Conservation (phyloP, 2,888 invertebrate genomes). For the Nemoura dubitans region DNA sequence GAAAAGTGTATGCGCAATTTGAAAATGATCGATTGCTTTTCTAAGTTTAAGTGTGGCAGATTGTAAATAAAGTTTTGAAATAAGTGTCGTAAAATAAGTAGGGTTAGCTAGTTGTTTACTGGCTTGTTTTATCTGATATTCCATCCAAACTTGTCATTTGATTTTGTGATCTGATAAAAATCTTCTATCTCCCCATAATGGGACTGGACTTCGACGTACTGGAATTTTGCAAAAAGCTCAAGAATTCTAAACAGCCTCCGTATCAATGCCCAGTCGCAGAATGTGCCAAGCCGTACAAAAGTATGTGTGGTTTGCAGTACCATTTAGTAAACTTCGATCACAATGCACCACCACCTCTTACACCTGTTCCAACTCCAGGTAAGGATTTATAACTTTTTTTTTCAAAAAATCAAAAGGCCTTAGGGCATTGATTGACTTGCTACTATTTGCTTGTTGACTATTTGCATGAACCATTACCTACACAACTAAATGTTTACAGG, state of each 20-base stretch:
- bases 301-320: conserved; percentile 85
- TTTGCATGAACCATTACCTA: too few species aligned
- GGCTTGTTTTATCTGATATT: not conserved
- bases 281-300: conserved; percentile 87
- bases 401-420: too few species aligned
- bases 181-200: conserved; percentile 63
- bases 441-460: too few species aligned
- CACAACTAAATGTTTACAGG: conserved; percentile 54
- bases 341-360: conserved; percentile 75
- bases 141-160: not conserved
- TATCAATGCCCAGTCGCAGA: conserved; percentile 87
- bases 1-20: too few species aligned
- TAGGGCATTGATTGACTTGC: too few species aligned
- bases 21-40: too few species aligned
- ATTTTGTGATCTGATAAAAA: too few species aligned
- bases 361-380: conserved; percentile 67
- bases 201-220: conserved; percentile 87
- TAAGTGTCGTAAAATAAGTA: not conserved
- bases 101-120: conserved; percentile 22
- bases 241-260: conserved; percentile 82
- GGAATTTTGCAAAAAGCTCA: conserved; percentile 84
- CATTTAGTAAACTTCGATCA: conserved; percentile 88
- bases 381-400: not conserved
- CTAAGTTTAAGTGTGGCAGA: too few species aligned
- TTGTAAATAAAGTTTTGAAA: not conserved